Percentiles rank a stretch among this genome's conserved stretches.
Conservation (phyloP, 2,888 invertebrate species). For the Rosalia funebris region DNA sequence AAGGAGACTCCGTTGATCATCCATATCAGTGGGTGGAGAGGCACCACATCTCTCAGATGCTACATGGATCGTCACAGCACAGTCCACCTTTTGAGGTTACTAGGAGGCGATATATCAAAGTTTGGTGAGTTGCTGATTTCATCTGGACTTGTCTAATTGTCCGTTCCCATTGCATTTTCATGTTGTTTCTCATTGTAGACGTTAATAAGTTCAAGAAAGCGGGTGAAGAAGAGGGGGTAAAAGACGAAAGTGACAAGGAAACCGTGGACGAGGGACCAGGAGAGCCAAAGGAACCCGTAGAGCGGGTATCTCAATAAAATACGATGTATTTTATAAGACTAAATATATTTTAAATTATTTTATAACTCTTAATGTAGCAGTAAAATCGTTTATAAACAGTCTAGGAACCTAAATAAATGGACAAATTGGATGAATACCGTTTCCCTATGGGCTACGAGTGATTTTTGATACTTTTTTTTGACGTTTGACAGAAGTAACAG, state of each 20-base stretch:
- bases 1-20: slow-evolving; percentile 68
- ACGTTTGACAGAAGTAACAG: no score
- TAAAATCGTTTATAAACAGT: slow-evolving; percentile 2
- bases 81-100: slow-evolving; percentile 84
- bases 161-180: neutral
- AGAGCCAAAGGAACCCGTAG: neutral
- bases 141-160: neutral
- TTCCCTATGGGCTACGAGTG: neutral
- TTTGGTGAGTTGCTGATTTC: slow-evolving; percentile 81
- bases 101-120: slow-evolving; percentile 87
- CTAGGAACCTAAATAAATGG: slow-evolving; percentile 1
- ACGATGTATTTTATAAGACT: slow-evolving; percentile 18
- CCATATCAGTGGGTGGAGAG: slow-evolving; percentile 90
- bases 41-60: slow-evolving; percentile 84
- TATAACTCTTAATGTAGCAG: neutral
- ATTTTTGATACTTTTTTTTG: neutral
- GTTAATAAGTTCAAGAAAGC: slow-evolving; percentile 78
- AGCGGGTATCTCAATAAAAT: neutral
- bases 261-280: neutral
- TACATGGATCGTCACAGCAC: slow-evolving; percentile 88
- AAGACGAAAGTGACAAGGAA: slow-evolving; percentile 42
- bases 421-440: slow-evolving; percentile 6
- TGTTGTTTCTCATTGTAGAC: slow-evolving; percentile 63
- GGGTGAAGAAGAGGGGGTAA: slow-evolving; percentile 48
- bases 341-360: slow-evolving; percentile 11